phyloP scores from a whole-genome alignment of 2,113 vertebrate species.

The Hepsetus odoe region DNA sequence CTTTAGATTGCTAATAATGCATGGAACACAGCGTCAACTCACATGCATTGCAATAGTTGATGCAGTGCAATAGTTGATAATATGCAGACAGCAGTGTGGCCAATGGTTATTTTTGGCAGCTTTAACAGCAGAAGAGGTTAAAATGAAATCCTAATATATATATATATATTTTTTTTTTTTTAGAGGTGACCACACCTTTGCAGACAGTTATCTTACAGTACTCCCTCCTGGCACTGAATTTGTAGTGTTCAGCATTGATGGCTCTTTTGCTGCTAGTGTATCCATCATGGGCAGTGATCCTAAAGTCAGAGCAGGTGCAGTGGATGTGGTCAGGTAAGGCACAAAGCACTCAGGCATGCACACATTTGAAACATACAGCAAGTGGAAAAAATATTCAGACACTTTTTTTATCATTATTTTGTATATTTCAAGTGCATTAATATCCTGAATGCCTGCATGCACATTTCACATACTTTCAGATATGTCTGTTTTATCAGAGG shows the following conservation, averaged over 20 bases:
- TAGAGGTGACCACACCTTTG: slow-evolving; percentile 94
- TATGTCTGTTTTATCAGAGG: no score
- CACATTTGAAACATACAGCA: background rate
- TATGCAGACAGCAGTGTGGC: no score
- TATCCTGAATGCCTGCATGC: no score
- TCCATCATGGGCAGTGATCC: slow-evolving; percentile 99
- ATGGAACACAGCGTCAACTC: no score
- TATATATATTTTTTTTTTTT: background rate
- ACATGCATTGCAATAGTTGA: no score
- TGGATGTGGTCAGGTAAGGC: slow-evolving; percentile 93
- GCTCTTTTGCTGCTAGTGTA: slow-evolving; percentile 97
- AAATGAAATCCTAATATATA: background rate
- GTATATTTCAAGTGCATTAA: no score
- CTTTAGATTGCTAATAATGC: no score
- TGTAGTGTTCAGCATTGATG: slow-evolving; percentile 97
- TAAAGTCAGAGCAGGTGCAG: slow-evolving; percentile 93
- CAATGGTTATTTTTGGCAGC: background rate
- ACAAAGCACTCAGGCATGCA: background rate
- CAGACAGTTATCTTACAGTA: slow-evolving; percentile 92
- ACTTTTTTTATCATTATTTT: no score
- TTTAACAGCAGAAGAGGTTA: background rate
- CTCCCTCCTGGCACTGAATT: slow-evolving; percentile 90
- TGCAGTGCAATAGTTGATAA: no score
- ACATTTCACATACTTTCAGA: no score
- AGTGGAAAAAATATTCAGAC: background rate